Evolutionary conservation across 2,797 vertebrate genomes (phyloP).

Genomic region (Crocidura indochinensis): DNA sequence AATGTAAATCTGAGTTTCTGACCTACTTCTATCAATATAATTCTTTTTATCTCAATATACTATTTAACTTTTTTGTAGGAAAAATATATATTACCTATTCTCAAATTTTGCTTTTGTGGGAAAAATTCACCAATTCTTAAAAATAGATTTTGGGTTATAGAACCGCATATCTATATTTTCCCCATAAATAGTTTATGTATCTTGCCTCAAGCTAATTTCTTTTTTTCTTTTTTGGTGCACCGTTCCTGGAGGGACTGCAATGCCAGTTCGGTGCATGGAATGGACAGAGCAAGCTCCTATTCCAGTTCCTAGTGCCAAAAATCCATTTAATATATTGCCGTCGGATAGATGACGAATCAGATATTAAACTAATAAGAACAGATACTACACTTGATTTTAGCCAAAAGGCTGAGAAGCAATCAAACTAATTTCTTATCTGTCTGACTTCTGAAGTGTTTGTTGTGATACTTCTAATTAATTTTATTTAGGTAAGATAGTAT

Average conservation of each 20-base stretch:
- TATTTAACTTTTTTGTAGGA: not conserved
- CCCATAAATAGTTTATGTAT: not conserved
- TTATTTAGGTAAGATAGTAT: not conserved
- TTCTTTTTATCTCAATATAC: conserved; percentile 11
- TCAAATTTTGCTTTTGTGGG: conserved; percentile 24
- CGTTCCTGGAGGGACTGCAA: no score
- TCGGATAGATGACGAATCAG: no score
- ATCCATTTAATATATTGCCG: no score
- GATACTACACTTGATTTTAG: no score
- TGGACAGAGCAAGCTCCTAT: no score
- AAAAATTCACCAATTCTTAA: not conserved
- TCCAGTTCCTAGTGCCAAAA: no score
- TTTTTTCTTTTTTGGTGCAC: no score
- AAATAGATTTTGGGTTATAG: not conserved
- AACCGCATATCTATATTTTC: not conserved
- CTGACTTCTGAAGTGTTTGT: not conserved
- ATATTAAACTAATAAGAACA: no score
- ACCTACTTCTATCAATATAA: not conserved
- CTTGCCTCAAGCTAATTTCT: not conserved
- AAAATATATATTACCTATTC: not conserved
- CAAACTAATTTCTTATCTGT: conserved; percentile 9
- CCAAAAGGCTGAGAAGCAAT: no score
- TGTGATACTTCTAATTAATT: not conserved
- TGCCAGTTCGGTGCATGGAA: no score
- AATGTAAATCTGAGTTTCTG: conserved; percentile 1